Conservation (phyloP, 2,113 vertebrate species). For the Rattus rattus region DNA sequence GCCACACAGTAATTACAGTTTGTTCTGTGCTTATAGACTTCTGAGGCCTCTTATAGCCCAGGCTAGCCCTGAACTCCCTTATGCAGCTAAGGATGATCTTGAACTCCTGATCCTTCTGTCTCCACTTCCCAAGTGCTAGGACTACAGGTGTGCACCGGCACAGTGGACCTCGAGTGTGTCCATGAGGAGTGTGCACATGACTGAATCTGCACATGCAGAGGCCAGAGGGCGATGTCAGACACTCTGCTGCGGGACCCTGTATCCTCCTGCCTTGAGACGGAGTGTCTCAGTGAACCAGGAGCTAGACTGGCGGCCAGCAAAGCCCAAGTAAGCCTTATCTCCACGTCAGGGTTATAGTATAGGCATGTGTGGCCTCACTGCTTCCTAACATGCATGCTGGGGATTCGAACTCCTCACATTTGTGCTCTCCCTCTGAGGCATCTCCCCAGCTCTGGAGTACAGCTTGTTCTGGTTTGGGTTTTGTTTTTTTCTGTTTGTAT, state of each 20-base stretch:
- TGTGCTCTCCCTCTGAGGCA: background rate
- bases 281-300: background rate
- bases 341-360: no score
- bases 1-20: background rate
- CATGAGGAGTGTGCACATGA: background rate
- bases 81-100: background rate
- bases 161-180: background rate
- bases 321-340: background rate
- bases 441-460: background rate
- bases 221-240: no score
- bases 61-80: background rate
- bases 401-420: background rate
- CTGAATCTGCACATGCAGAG: background rate
- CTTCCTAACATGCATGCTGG: background rate
- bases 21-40: background rate
- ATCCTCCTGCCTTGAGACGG: background rate
- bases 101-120: no score
- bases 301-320: background rate
- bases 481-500: background rate
- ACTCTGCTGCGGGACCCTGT: background rate
- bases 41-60: background rate
- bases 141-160: background rate
- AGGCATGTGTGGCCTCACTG: no score
- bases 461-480: background rate
- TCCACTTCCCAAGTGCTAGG: background rate